Percentiles rank a stretch among this genome's conserved stretches.
Conservation (phyloP, 2,797 vertebrate genomes). For the Hydrocynus forskahlii region DNA sequence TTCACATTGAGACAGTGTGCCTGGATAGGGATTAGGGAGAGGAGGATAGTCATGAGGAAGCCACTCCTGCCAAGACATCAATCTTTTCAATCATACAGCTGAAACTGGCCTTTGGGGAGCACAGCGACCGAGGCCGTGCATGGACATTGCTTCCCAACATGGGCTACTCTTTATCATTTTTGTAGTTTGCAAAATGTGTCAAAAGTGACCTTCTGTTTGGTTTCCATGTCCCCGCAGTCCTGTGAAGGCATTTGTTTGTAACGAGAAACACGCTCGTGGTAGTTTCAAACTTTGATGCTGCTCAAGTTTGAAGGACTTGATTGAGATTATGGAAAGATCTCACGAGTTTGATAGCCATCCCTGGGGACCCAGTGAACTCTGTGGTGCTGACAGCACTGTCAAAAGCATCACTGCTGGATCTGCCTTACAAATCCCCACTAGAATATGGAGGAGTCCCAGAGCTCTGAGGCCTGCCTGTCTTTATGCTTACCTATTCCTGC, state of each 20-base stretch:
- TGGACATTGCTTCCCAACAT: constrained; percentile 13
- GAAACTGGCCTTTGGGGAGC: constrained; percentile 54
- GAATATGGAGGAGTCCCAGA: constrained; percentile 39
- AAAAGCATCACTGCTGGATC: constrained; percentile 38
- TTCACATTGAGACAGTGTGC: constrained; percentile 72
- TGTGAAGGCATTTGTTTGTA: neutral
- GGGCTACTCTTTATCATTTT: constrained; percentile 16
- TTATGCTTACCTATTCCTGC: constrained; percentile 34
- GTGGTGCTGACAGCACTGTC: constrained; percentile 24
- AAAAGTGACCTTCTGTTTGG: neutral
- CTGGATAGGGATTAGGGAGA: constrained; percentile 60
- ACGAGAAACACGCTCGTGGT: neutral
- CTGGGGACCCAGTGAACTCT: constrained; percentile 33
- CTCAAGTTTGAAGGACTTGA: constrained; percentile 24
- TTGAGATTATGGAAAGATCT: constrained; percentile 11
- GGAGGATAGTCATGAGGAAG: constrained; percentile 59
- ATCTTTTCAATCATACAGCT: constrained; percentile 55
- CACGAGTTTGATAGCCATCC: constrained; percentile 33
- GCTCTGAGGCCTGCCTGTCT: constrained; percentile 25
- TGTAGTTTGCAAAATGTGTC: neutral
- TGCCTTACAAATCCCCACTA: constrained; percentile 20
- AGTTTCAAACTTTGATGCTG: neutral
- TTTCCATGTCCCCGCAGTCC: neutral
- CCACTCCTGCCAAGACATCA: constrained; percentile 61
- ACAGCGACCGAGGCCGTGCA: constrained; percentile 2